phyloP scores from a whole-genome alignment of 2,113 vertebrate species.

The Noturus placidus region DNA sequence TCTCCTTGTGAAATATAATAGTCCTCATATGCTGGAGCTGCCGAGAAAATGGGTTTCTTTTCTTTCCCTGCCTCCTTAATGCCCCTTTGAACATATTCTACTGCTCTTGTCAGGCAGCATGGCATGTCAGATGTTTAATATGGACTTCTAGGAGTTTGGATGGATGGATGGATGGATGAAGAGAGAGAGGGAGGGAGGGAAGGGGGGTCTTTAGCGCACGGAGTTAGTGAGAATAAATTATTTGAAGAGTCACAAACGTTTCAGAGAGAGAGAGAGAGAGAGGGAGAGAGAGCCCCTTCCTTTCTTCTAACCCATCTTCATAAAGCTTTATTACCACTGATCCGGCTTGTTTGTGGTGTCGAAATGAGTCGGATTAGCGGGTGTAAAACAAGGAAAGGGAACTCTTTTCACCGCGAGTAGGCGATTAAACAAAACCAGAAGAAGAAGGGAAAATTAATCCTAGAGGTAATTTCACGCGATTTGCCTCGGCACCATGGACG shows the following conservation, averaged over 20 bases:
- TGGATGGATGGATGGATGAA: neutral
- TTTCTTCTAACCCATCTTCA: slow-evolving; percentile 46
- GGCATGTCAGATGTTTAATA: slow-evolving; percentile 77
- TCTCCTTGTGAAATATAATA: slow-evolving; percentile 65
- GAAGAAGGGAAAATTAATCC: slow-evolving; percentile 79
- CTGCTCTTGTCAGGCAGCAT: slow-evolving; percentile 75
- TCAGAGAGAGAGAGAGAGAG: slow-evolving; percentile 64
- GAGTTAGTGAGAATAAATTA: slow-evolving; percentile 77
- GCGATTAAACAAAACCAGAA: slow-evolving; percentile 27
- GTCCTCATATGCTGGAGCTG: slow-evolving; percentile 69
- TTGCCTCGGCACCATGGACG: slow-evolving; percentile 79
- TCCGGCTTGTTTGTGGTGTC: slow-evolving; percentile 73
- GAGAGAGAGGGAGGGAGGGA: neutral
- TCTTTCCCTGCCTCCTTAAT: slow-evolving; percentile 63
- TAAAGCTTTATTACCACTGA: slow-evolving; percentile 56
- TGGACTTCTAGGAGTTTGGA: slow-evolving; percentile 68
- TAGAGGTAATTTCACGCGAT: slow-evolving; percentile 85
- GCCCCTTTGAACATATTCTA: slow-evolving; percentile 72
- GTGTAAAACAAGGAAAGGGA: slow-evolving; percentile 75
- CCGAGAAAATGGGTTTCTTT: slow-evolving; percentile 75
- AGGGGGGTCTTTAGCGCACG: slow-evolving; percentile 68
- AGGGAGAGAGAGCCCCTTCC: neutral
- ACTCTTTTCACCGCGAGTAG: slow-evolving; percentile 72
- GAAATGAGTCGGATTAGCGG: slow-evolving; percentile 82
- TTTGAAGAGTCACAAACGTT: slow-evolving; percentile 72